These are phyloP conservation scores for Caligus rogercresseyi DNA, from an alignment of 1,140 invertebrate genomes.

Conservation along the genomic window DNA sequence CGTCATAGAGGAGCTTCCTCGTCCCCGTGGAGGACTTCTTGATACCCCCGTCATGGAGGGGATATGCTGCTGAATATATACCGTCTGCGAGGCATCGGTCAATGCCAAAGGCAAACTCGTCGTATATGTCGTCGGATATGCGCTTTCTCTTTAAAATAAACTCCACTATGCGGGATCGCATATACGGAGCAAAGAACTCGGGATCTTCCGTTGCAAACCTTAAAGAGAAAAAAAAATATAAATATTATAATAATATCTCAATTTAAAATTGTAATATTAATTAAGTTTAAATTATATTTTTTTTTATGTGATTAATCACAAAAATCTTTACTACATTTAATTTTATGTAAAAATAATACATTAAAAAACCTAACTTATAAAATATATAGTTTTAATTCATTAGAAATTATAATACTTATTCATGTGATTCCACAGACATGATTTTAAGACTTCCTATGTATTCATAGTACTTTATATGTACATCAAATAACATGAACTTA, in stretches of 20 bases:
- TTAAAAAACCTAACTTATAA: too few relatives aligned
- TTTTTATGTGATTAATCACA: too few relatives aligned
- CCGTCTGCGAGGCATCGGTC: slow-evolving; percentile 55
- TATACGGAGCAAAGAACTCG: slow-evolving; percentile 66
- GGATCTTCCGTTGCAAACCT: slow-evolving; percentile 62
- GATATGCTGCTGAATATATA: slow-evolving; percentile 65
- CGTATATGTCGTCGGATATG: slow-evolving; percentile 42
- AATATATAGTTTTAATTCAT: too few relatives aligned
- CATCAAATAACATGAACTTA: too few relatives aligned
- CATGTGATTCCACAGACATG: too few relatives aligned
- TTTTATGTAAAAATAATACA: too few relatives aligned
- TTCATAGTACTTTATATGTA: too few relatives aligned
- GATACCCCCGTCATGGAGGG: slow-evolving; percentile 54
- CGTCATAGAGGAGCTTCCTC: slow-evolving; percentile 49
- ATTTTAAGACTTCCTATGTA: too few relatives aligned
- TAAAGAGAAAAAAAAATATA: slow-evolving; percentile 25
- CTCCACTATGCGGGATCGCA: slow-evolving; percentile 68
- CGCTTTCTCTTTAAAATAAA: slow-evolving; percentile 74
- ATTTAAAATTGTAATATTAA: slow-evolving; percentile 8
- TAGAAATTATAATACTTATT: too few relatives aligned
- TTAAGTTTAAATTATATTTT: too few relatives aligned
- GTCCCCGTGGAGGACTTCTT: background rate
- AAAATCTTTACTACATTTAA: too few relatives aligned
- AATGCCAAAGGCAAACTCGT: slow-evolving; percentile 63
- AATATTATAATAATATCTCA: slow-evolving; percentile 6